Evolutionary conservation across 2,888 invertebrate species (phyloP).

Genomic region (Candidula unifasciata): DNA sequence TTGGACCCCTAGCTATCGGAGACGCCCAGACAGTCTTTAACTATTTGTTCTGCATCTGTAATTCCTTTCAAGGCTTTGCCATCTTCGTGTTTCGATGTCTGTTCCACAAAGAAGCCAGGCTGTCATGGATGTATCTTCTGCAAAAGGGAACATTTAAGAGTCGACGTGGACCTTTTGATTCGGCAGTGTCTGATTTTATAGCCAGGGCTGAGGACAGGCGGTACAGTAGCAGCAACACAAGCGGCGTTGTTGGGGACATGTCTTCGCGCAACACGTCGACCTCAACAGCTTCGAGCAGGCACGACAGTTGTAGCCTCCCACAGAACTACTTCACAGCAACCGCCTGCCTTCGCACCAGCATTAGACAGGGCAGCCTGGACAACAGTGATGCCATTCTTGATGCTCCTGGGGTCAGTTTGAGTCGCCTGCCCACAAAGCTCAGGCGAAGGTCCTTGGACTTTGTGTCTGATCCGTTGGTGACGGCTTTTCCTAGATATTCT

Average conservation of each 20-base stretch:
- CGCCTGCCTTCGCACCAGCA: too few species aligned
- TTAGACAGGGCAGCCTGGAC: too few species aligned
- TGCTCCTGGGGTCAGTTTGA: too few species aligned
- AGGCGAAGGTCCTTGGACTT: too few species aligned
- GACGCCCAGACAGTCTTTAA: slow-evolving; percentile 72
- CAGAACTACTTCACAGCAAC: too few species aligned
- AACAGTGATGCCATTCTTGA: too few species aligned
- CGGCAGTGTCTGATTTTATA: slow-evolving; percentile 60
- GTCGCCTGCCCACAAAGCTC: too few species aligned
- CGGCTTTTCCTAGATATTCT: too few species aligned
- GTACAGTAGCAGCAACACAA: slow-evolving; percentile 26
- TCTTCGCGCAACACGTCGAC: background rate
- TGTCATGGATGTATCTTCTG: slow-evolving; percentile 70
- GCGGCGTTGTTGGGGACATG: background rate
- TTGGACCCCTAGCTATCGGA: slow-evolving; percentile 72
- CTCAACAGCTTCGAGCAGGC: too few species aligned
- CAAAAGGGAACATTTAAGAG: slow-evolving; percentile 71
- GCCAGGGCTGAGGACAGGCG: slow-evolving; percentile 59
- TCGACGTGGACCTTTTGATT: slow-evolving; percentile 62
- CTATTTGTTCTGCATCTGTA: slow-evolving; percentile 73
- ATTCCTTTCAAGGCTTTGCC: slow-evolving; percentile 72
- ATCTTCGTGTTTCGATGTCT: slow-evolving; percentile 59
- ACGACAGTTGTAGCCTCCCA: too few species aligned
- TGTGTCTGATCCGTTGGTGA: too few species aligned
- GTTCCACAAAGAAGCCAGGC: slow-evolving; percentile 70